Percentiles rank a stretch among this genome's conserved stretches.
Evolutionary conservation across 2,797 vertebrate genomes (phyloP).

Genomic region (Geotrypetes seraphini): DNA sequence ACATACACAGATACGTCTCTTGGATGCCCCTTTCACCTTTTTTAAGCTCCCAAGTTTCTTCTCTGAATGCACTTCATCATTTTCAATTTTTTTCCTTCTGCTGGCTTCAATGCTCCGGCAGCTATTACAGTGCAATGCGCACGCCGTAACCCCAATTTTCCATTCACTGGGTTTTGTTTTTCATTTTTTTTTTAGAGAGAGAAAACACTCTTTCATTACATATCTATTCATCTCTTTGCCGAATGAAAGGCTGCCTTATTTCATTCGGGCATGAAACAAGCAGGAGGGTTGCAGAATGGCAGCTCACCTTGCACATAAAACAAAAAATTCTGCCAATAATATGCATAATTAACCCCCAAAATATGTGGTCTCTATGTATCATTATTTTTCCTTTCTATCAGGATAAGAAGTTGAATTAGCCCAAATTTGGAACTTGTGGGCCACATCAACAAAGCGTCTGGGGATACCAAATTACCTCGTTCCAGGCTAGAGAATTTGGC

Average conservation of each 20-base stretch:
- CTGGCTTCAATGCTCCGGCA: constrained; percentile 27
- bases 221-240: constrained; percentile 32
- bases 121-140: constrained; percentile 29
- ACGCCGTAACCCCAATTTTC: constrained; percentile 32
- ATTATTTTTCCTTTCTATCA: too few relatives aligned
- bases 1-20: constrained; percentile 8
- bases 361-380: too few relatives aligned
- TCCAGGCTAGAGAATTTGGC: too few relatives aligned
- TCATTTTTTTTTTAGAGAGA: constrained; percentile 37
- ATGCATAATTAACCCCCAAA: too few relatives aligned
- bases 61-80: constrained; percentile 38
- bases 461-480: too few relatives aligned
- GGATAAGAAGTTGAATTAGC: too few relatives aligned
- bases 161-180: constrained; percentile 34
- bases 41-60: constrained; percentile 28
- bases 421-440: too few relatives aligned
- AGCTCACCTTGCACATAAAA: too few relatives aligned
- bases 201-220: constrained; percentile 38
- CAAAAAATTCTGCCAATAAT: too few relatives aligned
- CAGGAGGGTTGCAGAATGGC: too few relatives aligned
- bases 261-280: not conserved
- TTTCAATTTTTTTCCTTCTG: constrained; percentile 43
- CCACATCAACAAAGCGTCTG: too few relatives aligned
- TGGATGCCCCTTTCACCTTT: constrained; percentile 25
- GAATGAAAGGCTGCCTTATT: constrained; percentile 17